These are phyloP conservation scores for Zaprionus ornatus DNA, from an alignment of 1,140 invertebrate genomes.

Conservation along the genomic window DNA sequence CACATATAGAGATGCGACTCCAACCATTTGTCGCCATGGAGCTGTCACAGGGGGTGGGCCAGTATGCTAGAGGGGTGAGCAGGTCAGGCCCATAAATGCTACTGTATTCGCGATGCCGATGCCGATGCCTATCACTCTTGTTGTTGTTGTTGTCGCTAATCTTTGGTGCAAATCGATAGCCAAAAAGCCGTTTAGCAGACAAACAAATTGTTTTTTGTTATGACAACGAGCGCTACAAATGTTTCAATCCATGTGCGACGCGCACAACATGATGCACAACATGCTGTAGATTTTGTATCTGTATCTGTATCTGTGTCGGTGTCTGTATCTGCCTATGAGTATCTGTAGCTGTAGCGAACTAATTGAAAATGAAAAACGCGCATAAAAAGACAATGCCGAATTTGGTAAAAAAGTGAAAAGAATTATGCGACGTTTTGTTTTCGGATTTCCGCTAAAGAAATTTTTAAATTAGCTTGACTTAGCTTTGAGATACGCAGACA, in stretches of 20 bases:
- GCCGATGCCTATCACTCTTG: conserved; percentile 23
- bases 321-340: conserved; percentile 18
- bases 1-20: conserved; percentile 26
- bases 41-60: conserved; percentile 7
- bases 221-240: conserved; percentile 45
- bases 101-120: conserved; percentile 46
- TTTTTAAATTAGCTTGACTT: conserved; percentile 51
- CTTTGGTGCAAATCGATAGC: conserved; percentile 55
- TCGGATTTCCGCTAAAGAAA: conserved; percentile 75
- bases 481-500: neutral
- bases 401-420: conserved; percentile 79
- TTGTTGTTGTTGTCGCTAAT: conserved; percentile 55
- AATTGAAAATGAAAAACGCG: conserved; percentile 58
- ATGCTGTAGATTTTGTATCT: conserved; percentile 29
- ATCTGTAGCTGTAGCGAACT: conserved; percentile 39
- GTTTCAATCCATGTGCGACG: conserved; percentile 33
- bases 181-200: conserved; percentile 58
- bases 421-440: conserved; percentile 62
- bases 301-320: conserved; percentile 21
- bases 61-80: conserved; percentile 17
- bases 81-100: conserved; percentile 73
- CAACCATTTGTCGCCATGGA: conserved; percentile 47
- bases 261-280: conserved; percentile 6
- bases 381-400: conserved; percentile 50
- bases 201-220: conserved; percentile 76